Percentiles rank a stretch among this genome's conserved stretches.
Conservation (phyloP, 92 coral and sea anemone genomes). For the Actinernus sp. region DNA sequence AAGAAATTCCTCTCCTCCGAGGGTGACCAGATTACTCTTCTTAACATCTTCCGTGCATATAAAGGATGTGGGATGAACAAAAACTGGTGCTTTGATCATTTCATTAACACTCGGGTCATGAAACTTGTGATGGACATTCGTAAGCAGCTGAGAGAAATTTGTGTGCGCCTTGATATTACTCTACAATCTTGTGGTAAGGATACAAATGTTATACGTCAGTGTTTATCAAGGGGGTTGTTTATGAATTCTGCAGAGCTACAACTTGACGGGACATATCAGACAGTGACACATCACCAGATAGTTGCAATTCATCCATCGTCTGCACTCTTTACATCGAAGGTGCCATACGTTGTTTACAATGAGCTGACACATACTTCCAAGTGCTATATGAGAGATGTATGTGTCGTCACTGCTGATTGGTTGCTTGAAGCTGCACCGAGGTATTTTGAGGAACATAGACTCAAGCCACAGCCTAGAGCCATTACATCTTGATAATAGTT, state of each 20-base stretch:
- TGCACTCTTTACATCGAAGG: conserved; percentile 82
- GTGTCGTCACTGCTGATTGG: conserved; percentile 92
- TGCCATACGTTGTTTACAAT: conserved; percentile 87
- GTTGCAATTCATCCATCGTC: conserved; percentile 94
- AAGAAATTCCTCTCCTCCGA: conserved; percentile 94
- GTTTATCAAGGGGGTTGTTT: conserved; percentile 86
- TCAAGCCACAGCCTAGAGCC: conserved; percentile 77
- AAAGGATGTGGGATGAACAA: conserved; percentile 83
- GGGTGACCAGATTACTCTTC: conserved; percentile 94
- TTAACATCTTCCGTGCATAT: conserved; percentile 95
- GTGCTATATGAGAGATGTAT: conserved; percentile 95
- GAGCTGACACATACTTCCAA: conserved; percentile 95
- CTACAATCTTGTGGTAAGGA: conserved; percentile 89
- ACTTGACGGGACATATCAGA: conserved; percentile 90
- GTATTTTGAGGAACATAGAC: conserved; percentile 82
- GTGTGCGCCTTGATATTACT: conserved; percentile 70
- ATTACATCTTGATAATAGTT: conserved; percentile 61
- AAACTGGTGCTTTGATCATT: conserved; percentile 90
- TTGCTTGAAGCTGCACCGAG: conserved; percentile 79
- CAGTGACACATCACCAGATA: conserved; percentile 76
- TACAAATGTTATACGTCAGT: conserved; percentile 74
- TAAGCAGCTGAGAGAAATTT: conserved; percentile 87
- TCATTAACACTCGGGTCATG: conserved; percentile 89
- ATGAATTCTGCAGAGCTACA: conserved; percentile 97
- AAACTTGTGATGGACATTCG: conserved; percentile 89